Evolutionary conservation across 2,888 invertebrate genomes (phyloP), one percentile per base, ranked within the genome.

Genomic region (Polietes domitor): DNA sequence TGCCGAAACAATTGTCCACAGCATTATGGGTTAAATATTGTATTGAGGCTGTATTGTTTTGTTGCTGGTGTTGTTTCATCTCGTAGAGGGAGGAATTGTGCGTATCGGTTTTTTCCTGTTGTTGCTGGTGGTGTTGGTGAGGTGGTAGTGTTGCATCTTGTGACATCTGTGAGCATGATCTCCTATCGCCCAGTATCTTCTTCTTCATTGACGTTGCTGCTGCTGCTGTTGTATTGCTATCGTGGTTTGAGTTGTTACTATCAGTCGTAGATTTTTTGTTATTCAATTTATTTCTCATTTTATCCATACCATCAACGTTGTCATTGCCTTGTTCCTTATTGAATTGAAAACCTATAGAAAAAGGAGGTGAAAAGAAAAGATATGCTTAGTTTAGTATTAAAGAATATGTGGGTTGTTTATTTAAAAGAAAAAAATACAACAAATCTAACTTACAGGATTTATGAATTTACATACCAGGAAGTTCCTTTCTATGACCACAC

Each of bases 1-100:
- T 80, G n/a, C 41, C 78, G 68, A 78, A 79, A 76, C 81, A 84
- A 41, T 79, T 81, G 32, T 73, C 84, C 21, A 78, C 43, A 21
- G 78, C 76, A 12, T 85, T 86, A 4, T 87, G 87, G 4, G 78
- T 86, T 58, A 86, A 68, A 72, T 82, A 77, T 76, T 75, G 79
- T 80, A 75, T 74, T 68, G 80, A 6, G 37, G 32, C 3, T 32
- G 32, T 32, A 32, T 32, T 3, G 32, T 32, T 32, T 32, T 73
- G 37, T 63, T n/a, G 43, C 43, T 43, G 43, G 15, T 32, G 32
- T 55, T 61, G 61, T 32, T 73, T 68, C 24, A 70, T 37, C 47
- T 47, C 47, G n/a, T 50, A 41, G 24, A 47, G 28, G 37, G 65
- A 72, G 21, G 55, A 71, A 63, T 77, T 78, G 17, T 68, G 76